Conservation (phyloP, 2,797 vertebrate species). For the Typhlichthys subterraneus region DNA sequence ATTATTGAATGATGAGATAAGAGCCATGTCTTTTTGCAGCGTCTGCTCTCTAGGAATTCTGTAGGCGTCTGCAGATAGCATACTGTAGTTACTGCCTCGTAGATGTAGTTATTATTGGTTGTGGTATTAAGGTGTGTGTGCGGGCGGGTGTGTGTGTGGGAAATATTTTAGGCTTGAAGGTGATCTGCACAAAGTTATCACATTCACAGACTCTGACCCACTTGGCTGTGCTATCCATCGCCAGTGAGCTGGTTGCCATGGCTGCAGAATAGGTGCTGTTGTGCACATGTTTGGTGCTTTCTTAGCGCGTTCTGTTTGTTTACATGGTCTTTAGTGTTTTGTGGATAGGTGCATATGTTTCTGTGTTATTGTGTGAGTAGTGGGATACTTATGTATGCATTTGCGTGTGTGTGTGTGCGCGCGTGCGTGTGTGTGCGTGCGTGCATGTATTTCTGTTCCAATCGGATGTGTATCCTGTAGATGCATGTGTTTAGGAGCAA, state of each 20-base stretch:
- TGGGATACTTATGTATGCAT: constrained; percentile 15
- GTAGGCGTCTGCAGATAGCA: constrained; percentile 28
- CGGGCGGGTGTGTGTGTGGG: constrained; percentile 43
- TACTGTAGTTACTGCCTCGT: constrained; percentile 17
- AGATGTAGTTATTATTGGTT: constrained; percentile 30
- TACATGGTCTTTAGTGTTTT: background rate
- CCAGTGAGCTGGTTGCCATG: constrained; percentile 81
- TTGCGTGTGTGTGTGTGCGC: constrained; percentile 14
- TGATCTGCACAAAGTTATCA: constrained; percentile 76
- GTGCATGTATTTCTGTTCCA: constrained; percentile 10
- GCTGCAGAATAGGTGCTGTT: constrained; percentile 78
- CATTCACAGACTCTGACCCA: constrained; percentile 77
- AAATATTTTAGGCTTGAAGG: constrained; percentile 65
- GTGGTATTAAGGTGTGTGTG: constrained; percentile 26
- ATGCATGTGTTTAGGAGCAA: constrained; percentile 40
- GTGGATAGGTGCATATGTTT: constrained; percentile 15
- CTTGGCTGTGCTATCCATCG: constrained; percentile 77
- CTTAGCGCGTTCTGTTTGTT: constrained; percentile 13
- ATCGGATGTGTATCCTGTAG: constrained; percentile 67
- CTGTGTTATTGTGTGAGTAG: constrained; percentile 30
- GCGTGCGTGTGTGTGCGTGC: constrained; percentile 8
- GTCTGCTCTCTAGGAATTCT: constrained; percentile 29
- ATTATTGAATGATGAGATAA: constrained; percentile 50
- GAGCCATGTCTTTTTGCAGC: constrained; percentile 37
- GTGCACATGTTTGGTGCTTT: constrained; percentile 14